phyloP scores from a whole-genome alignment of 53 echinoderm and acorn worm genomes.

The Antedon mediterranea region DNA sequence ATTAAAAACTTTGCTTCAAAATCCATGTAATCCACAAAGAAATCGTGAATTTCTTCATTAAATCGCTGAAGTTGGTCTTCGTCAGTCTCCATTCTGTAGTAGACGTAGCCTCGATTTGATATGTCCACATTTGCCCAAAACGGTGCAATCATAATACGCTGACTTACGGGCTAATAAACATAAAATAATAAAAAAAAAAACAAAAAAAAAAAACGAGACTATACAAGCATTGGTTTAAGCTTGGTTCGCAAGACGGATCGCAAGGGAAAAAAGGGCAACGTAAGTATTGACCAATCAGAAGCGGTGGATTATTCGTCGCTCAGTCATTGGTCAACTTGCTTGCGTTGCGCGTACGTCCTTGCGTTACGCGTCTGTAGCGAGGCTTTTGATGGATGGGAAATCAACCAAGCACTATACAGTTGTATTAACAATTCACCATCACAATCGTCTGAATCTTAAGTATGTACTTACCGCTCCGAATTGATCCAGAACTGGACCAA shows the following conservation, averaged over 20 bases:
- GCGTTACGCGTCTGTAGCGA: too few species aligned
- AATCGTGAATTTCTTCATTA: slow-evolving; percentile 34
- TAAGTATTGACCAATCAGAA: too few species aligned
- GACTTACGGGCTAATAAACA: slow-evolving; percentile 11
- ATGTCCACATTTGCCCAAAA: slow-evolving; percentile 90
- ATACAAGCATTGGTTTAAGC: background rate
- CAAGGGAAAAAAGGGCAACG: too few species aligned
- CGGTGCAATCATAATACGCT: slow-evolving; percentile 60
- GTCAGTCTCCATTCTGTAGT: slow-evolving; percentile 77
- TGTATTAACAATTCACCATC: too few species aligned
- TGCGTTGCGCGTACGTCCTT: too few species aligned
- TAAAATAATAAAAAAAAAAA: background rate
- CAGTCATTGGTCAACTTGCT: too few species aligned
- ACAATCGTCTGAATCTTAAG: too few species aligned
- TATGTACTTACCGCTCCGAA: background rate
- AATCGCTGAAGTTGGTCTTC: slow-evolving; percentile 56
- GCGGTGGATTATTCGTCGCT: too few species aligned
- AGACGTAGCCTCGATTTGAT: slow-evolving; percentile 56
- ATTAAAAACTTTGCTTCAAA: slow-evolving; percentile 52
- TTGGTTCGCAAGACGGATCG: too few species aligned
- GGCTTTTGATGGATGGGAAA: too few species aligned
- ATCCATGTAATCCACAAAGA: slow-evolving; percentile 43
- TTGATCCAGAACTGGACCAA: slow-evolving; percentile 21
- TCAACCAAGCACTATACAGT: too few species aligned
- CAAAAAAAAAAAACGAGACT: background rate